Percentiles rank a stretch among this genome's conserved stretches.
phyloP scores from a whole-genome alignment of 37 sponge, comb jelly and placozoan genomes.

The Ianthella basta region DNA sequence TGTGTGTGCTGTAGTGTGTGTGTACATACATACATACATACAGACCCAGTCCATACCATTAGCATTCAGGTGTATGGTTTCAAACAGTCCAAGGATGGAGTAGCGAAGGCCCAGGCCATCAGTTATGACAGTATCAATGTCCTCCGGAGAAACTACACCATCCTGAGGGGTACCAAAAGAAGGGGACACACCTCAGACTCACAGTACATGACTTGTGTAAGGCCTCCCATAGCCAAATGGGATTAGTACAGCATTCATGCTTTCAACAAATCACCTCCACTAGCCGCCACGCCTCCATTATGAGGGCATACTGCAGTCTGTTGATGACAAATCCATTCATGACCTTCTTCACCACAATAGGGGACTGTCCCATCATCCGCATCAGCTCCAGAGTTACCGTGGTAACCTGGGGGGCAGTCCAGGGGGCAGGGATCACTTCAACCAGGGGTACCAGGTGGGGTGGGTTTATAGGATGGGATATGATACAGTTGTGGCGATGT shows the following conservation, averaged over 20 bases:
- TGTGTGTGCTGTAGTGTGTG: too few species aligned
- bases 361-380: constrained; percentile 84
- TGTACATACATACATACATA: constrained; percentile 4
- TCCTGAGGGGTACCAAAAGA: too few species aligned
- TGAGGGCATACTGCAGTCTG: constrained; percentile 95
- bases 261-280: constrained; percentile 74
- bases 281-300: constrained; percentile 96
- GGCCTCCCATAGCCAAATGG: not conserved
- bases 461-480: constrained; percentile 94
- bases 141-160: constrained; percentile 94
- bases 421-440: constrained; percentile 86
- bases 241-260: not conserved
- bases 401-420: constrained; percentile 62
- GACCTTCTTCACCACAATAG: constrained; percentile 85
- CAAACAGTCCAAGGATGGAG: constrained; percentile 91
- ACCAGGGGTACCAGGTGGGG: constrained; percentile 87
- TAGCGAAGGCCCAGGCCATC: constrained; percentile 90
- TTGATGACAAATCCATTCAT: constrained; percentile 92
- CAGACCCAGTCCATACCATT: constrained; percentile 29
- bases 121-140: constrained; percentile 85
- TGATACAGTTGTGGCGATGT: constrained; percentile 85
- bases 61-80: constrained; percentile 94
- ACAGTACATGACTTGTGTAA: not conserved
- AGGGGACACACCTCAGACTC: not conserved
- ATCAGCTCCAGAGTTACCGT: constrained; percentile 56